Percentiles rank a stretch among this genome's conserved stretches.
Evolutionary conservation across 2,797 vertebrate species (phyloP).

Genomic region (Pogoniulus pusillus): DNA sequence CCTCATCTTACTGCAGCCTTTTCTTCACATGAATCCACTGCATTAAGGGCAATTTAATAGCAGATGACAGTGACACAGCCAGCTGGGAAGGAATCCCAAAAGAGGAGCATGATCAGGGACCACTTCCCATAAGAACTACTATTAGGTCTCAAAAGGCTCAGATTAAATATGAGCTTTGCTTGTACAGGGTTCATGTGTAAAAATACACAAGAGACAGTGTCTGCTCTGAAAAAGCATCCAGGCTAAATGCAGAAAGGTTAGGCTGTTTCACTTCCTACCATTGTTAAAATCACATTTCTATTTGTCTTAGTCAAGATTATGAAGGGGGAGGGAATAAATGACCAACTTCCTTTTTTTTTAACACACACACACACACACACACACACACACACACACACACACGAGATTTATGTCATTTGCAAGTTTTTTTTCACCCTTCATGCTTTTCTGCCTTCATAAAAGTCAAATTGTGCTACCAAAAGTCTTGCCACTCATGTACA

Average conservation of each 20-base stretch:
- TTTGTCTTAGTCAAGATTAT: slow-evolving; percentile 61
- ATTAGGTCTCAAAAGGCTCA: background rate
- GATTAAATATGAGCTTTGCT: slow-evolving; percentile 18
- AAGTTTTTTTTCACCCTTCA: slow-evolving; percentile 49
- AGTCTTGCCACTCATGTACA: background rate
- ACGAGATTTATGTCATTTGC: background rate
- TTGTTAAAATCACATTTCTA: slow-evolving; percentile 73
- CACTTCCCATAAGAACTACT: background rate
- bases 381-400: no score
- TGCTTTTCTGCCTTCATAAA: background rate
- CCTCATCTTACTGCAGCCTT: background rate
- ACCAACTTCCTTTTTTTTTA: slow-evolving; percentile 41
- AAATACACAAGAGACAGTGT: background rate
- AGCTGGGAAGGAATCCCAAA: background rate
- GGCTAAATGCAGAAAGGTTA: slow-evolving; percentile 58
- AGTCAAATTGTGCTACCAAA: background rate
- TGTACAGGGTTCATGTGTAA: slow-evolving; percentile 13
- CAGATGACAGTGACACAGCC: background rate
- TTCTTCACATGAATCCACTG: background rate
- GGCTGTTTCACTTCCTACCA: slow-evolving; percentile 70
- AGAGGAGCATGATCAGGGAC: fast-evolving
- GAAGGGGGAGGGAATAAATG: slow-evolving; percentile 42
- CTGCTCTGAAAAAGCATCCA: slow-evolving; percentile 13
- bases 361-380: no score
- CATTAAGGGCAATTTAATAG: background rate